A percentile compares a stretch with the other conserved stretches of the same genome.
phyloP scores from a whole-genome alignment of 2,888 invertebrate species.

The Diplolepis rosae region DNA sequence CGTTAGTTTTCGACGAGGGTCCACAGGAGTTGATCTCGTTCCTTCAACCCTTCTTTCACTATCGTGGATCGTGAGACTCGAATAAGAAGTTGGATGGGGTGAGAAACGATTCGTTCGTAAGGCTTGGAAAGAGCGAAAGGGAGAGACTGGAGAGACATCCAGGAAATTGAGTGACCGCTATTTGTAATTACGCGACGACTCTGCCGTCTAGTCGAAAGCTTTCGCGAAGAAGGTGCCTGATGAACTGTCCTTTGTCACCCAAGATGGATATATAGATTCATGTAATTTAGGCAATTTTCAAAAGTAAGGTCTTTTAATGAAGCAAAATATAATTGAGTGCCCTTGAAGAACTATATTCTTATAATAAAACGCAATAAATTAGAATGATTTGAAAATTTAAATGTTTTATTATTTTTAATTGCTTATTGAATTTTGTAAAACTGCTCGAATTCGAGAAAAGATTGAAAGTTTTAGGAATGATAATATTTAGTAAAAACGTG shows the following conservation, averaged over 20 bases:
- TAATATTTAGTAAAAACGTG: too few species aligned
- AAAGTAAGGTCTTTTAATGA: neutral
- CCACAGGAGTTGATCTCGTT: neutral
- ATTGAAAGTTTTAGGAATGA: too few species aligned
- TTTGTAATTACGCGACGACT: constrained; percentile 53
- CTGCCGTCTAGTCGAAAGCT: neutral
- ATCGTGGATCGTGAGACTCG: neutral
- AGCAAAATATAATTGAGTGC: neutral
- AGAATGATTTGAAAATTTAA: too few species aligned
- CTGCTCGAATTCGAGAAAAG: too few species aligned
- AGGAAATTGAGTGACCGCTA: constrained; percentile 55
- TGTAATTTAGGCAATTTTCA: neutral
- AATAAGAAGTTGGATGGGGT: neutral
- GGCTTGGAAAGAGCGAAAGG: constrained; percentile 37
- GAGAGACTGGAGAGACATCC: constrained; percentile 42
- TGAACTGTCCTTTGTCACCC: neutral
- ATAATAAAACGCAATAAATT: neutral
- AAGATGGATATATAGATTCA: neutral
- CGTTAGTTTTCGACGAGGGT: neutral
- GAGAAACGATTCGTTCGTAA: constrained; percentile 18
- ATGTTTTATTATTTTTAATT: too few species aligned
- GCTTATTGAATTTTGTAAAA: too few species aligned
- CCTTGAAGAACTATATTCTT: neutral
- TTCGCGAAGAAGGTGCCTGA: neutral
- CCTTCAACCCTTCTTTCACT: neutral